Conservation (phyloP, 1,140 invertebrate genomes). For the Thaumetopoea pityocampa region DNA sequence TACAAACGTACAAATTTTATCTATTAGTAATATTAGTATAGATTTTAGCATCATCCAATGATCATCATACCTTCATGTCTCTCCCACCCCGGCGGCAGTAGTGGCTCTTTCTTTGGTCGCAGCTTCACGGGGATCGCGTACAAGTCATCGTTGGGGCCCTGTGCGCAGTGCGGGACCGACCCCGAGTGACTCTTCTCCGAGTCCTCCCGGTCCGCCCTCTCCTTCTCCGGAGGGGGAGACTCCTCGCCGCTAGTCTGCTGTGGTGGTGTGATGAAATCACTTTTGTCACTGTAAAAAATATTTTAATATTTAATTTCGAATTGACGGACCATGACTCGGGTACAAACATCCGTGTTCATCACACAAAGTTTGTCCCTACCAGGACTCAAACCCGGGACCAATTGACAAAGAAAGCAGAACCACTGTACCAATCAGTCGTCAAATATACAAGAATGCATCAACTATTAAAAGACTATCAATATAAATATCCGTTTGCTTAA, state of each 20-base stretch:
- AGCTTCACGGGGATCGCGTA: conserved; percentile 86
- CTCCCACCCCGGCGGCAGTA: conserved; percentile 92
- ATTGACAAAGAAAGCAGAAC: too few relatives aligned
- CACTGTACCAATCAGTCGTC: too few relatives aligned
- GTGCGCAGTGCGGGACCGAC: conserved; percentile 80
- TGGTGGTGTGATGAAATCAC: conserved; percentile 57
- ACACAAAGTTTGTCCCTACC: too few relatives aligned
- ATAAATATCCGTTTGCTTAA: too few relatives aligned
- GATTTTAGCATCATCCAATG: not conserved
- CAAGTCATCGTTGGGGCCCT: conserved; percentile 83
- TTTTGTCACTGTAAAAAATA: conserved; percentile 63
- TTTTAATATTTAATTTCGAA: too few relatives aligned
- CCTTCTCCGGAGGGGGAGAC: conserved; percentile 70
- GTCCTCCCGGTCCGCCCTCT: conserved; percentile 67
- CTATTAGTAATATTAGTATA: too few relatives aligned
- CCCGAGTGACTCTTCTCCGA: conserved; percentile 77
- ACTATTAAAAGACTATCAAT: too few relatives aligned
- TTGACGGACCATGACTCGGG: too few relatives aligned
- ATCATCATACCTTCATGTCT: conserved; percentile 88
- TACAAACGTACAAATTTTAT: too few relatives aligned
- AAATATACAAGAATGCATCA: too few relatives aligned
- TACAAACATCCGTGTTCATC: too few relatives aligned
- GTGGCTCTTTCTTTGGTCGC: conserved; percentile 65
- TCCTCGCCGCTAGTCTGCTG: conserved; percentile 65
- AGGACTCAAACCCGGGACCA: too few relatives aligned